A percentile compares a stretch with the other conserved stretches of the same genome.
phyloP scores from a whole-genome alignment of 2,888 invertebrate species.

The Gymnocheta viridis region DNA sequence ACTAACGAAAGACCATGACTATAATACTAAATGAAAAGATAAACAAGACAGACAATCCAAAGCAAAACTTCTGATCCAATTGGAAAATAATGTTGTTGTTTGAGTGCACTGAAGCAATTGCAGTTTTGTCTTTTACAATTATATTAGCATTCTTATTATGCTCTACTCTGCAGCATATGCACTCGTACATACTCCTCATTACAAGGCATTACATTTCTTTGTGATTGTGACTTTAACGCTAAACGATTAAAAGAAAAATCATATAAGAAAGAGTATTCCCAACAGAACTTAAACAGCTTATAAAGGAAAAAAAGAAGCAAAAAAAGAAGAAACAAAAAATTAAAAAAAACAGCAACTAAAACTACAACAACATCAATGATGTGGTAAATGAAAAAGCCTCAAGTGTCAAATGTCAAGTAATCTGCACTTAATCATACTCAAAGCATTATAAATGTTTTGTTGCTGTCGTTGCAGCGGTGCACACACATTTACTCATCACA shows the following conservation, averaged over 20 bases:
- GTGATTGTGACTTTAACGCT: constrained; percentile 58
- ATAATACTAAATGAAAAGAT: constrained; percentile 5
- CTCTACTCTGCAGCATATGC: background rate
- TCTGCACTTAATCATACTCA: constrained; percentile 71
- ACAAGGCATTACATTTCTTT: constrained; percentile 47
- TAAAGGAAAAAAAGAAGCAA: background rate
- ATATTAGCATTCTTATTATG: constrained; percentile 26
- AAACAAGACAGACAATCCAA: constrained; percentile 9
- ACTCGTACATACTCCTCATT: constrained; percentile 25
- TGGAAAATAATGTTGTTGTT: constrained; percentile 42
- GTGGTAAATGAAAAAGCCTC: constrained; percentile 66
- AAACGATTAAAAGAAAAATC: constrained; percentile 57
- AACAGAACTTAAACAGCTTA: constrained; percentile 51
- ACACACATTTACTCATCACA: background rate
- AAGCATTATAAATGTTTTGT: constrained; percentile 61
- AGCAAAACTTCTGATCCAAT: constrained; percentile 27
- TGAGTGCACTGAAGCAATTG: constrained; percentile 56
- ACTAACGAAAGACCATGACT: constrained; percentile 49
- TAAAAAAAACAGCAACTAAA: constrained; percentile 37
- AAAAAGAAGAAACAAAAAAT: background rate
- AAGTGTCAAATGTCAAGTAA: constrained; percentile 72
- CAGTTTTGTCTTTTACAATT: constrained; percentile 21
- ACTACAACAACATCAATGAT: constrained; percentile 54
- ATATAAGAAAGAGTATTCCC: constrained; percentile 29
- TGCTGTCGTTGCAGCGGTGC: constrained; percentile 9